These are phyloP conservation scores for Andricus grossulariae DNA, from an alignment of 1,140 invertebrate species.

Conservation along the genomic window DNA sequence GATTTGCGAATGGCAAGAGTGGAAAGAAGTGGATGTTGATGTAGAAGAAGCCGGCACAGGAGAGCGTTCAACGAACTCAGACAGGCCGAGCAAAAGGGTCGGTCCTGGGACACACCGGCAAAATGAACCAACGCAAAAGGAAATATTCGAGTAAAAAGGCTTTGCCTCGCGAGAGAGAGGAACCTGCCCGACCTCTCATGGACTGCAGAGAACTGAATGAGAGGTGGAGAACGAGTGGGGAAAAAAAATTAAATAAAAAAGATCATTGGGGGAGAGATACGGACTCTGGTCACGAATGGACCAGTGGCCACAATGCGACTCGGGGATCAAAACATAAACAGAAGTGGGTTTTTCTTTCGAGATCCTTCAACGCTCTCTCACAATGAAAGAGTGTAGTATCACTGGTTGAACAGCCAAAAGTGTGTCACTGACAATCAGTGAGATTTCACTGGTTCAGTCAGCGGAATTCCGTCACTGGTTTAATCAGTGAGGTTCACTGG, in stretches of 20 bases:
- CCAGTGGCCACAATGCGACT: slow-evolving; percentile 22
- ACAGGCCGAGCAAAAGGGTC: slow-evolving; percentile 43
- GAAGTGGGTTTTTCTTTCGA: slow-evolving; percentile 18
- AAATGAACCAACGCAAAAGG: slow-evolving; percentile 67
- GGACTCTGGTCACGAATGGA: slow-evolving; percentile 24
- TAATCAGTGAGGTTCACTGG: no score
- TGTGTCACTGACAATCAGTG: no score
- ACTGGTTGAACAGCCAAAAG: no score
- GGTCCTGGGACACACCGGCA: slow-evolving; percentile 61
- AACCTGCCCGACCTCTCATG: slow-evolving; percentile 56
- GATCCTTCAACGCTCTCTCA: neutral
- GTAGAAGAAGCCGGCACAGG: slow-evolving; percentile 58
- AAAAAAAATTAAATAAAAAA: slow-evolving; percentile 24
- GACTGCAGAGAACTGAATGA: slow-evolving; percentile 34
- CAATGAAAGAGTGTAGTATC: no score
- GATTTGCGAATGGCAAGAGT: slow-evolving; percentile 38
- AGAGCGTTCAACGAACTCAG: slow-evolving; percentile 66
- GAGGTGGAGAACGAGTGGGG: neutral
- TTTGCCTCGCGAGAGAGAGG: slow-evolving; percentile 54
- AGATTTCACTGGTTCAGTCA: no score
- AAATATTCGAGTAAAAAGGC: slow-evolving; percentile 64
- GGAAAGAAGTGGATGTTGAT: slow-evolving; percentile 56
- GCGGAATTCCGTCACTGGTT: no score
- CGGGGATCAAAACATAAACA: slow-evolving; percentile 24
- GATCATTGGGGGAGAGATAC: slow-evolving; percentile 17